Conservation (phyloP, 2,888 invertebrate genomes). For the Eristalinus aeneus region DNA sequence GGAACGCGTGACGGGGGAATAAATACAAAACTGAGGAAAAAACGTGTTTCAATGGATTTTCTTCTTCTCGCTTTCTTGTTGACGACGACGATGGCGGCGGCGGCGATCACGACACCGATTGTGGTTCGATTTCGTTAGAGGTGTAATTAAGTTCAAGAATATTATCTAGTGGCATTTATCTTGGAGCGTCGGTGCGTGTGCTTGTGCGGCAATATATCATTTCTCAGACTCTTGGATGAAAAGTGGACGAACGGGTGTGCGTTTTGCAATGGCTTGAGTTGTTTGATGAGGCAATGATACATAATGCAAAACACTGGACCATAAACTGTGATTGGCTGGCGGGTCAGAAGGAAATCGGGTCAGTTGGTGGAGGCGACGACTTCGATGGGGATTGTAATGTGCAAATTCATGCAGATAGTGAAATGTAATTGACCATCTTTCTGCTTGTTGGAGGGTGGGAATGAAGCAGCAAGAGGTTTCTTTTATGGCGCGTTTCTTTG, state of each 20-base stretch:
- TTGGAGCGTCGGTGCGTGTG: neutral
- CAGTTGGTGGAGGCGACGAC: neutral
- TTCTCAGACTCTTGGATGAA: conserved; percentile 24
- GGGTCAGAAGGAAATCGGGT: conserved; percentile 55
- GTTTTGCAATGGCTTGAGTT: conserved; percentile 41
- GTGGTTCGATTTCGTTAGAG: conserved; percentile 14
- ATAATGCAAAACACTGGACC: conserved; percentile 36
- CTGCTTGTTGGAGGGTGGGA: too few species aligned
- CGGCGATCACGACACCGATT: neutral
- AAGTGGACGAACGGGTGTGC: conserved; percentile 48
- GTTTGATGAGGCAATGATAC: conserved; percentile 54
- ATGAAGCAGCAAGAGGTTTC: too few species aligned
- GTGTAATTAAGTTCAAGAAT: conserved; percentile 53
- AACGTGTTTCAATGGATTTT: conserved; percentile 31
- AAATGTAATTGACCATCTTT: too few species aligned
- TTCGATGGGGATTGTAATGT: neutral
- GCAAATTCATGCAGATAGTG: too few species aligned
- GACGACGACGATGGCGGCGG: conserved; percentile 7
- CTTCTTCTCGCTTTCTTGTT: conserved; percentile 55
- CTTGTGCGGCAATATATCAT: conserved; percentile 32
- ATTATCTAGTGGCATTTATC: conserved; percentile 37
- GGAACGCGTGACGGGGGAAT: neutral
- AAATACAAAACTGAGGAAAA: conserved; percentile 10
- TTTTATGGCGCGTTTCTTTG: too few species aligned
- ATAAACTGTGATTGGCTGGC: conserved; percentile 34